Percentiles rank a stretch among this genome's conserved stretches.
These are phyloP conservation scores for Falcunculus frontatus DNA, from an alignment of 2,113 vertebrate genomes.

Conservation along the genomic window DNA sequence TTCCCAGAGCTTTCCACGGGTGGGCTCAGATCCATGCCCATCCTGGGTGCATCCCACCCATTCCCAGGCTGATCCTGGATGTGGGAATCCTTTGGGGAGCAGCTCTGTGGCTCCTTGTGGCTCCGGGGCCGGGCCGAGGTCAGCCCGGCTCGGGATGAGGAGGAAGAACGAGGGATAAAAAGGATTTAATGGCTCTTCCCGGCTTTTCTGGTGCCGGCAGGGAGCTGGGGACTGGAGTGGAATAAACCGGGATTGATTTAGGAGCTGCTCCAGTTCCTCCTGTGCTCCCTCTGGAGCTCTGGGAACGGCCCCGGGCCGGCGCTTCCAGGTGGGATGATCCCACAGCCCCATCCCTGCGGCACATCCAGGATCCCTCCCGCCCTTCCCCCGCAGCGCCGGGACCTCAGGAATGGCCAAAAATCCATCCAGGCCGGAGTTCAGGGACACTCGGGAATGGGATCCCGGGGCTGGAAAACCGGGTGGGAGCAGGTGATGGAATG, in stretches of 20 bases:
- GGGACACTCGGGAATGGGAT: neutral
- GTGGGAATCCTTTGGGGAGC: neutral
- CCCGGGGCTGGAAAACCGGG: neutral
- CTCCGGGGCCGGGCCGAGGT: neutral
- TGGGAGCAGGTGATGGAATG: neutral
- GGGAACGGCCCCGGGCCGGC: neutral
- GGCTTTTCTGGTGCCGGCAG: neutral
- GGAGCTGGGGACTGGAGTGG: neutral
- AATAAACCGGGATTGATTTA: neutral
- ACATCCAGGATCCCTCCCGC: neutral
- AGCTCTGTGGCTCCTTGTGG: neutral
- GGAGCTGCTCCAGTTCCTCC: neutral
- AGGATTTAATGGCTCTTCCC: neutral
- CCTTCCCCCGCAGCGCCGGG: neutral
- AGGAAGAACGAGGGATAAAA: neutral
- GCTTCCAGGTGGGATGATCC: neutral
- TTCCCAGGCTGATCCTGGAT: neutral
- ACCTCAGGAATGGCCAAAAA: accelerated
- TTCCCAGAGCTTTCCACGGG: neutral
- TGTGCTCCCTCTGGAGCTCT: neutral
- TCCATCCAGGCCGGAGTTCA: neutral
- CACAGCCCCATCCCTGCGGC: neutral
- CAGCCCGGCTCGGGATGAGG: neutral
- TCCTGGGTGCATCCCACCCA: neutral
- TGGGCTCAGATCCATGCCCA: neutral